phyloP scores from a whole-genome alignment of 2,113 vertebrate genomes.

The Tauraco erythrolophus region DNA sequence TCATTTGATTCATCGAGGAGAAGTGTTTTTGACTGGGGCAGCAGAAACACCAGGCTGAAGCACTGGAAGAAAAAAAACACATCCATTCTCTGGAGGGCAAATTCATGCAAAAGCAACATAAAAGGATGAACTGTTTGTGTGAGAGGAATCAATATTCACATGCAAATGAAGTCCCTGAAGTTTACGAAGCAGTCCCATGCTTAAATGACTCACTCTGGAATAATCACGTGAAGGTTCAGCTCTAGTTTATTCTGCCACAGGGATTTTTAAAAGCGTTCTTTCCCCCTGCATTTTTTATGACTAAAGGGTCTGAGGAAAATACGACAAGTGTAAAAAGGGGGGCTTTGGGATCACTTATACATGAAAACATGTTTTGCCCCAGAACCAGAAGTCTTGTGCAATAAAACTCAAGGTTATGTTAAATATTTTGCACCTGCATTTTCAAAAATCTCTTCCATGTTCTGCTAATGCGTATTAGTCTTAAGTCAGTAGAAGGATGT shows the following conservation, averaged over 20 bases:
- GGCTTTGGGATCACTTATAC: background rate
- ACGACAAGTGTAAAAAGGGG: background rate
- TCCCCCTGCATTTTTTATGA: constrained; percentile 38
- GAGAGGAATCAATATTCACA: constrained; percentile 61
- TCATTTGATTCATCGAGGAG: constrained; percentile 24
- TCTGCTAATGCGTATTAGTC: background rate
- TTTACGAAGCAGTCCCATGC: constrained; percentile 62
- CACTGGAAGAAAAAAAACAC: background rate
- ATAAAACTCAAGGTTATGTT: background rate
- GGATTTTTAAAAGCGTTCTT: background rate
- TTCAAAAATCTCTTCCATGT: background rate
- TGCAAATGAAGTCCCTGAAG: constrained; percentile 62
- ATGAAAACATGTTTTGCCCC: background rate
- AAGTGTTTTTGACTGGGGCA: constrained; percentile 46
- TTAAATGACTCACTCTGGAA: constrained; percentile 44
- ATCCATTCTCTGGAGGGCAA: constrained; percentile 12
- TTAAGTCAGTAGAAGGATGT: background rate
- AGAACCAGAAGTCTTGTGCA: background rate
- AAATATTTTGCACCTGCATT: background rate
- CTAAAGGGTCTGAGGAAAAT: background rate
- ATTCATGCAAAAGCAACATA: constrained; percentile 43
- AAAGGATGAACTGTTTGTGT: constrained; percentile 54
- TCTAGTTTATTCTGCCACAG: constrained; percentile 42
- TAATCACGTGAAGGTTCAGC: constrained; percentile 49
- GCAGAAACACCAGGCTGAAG: background rate